Percentiles rank a stretch among this genome's conserved stretches.
Evolutionary conservation across 2,797 vertebrate species (phyloP).

Genomic region (Sebastes hubbsi): DNA sequence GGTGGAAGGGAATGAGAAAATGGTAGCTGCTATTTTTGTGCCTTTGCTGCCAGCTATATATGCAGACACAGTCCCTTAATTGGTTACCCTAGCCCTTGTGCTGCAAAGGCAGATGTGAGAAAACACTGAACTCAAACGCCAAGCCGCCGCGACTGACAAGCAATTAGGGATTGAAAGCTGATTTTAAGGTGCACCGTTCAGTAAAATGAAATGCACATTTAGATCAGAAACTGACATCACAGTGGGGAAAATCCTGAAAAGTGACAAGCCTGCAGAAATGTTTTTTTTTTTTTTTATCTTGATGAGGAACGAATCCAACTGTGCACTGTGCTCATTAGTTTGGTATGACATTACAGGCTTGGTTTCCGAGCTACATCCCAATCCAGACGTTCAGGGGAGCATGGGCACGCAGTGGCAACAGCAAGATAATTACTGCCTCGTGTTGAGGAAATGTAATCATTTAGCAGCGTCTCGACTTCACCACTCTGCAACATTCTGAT

Average conservation of each 20-base stretch:
- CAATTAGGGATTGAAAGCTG: slow-evolving; percentile 39
- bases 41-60: slow-evolving; percentile 21
- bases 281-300: background rate
- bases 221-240: background rate
- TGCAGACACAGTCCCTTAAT: slow-evolving; percentile 44
- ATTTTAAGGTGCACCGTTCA: slow-evolving; percentile 15
- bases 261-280: background rate
- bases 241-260: background rate
- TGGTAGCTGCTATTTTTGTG: slow-evolving; percentile 30
- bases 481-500: slow-evolving; percentile 23
- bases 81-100: slow-evolving; percentile 27
- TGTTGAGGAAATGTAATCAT: slow-evolving; percentile 53
- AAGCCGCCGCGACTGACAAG: slow-evolving; percentile 28
- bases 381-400: slow-evolving; percentile 4
- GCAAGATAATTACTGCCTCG: slow-evolving; percentile 51
- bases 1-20: slow-evolving; percentile 45
- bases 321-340: background rate
- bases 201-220: slow-evolving; percentile 8
- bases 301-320: slow-evolving; percentile 11
- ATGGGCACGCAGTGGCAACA: background rate
- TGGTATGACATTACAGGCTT: background rate
- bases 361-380: slow-evolving; percentile 4
- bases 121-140: slow-evolving; percentile 18
- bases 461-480: slow-evolving; percentile 33
- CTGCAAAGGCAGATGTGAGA: slow-evolving; percentile 45